A percentile compares a stretch with the other conserved stretches of the same genome.
Evolutionary conservation across 1,140 invertebrate species (phyloP).

Genomic region (Daktulosphaira vitifoliae): DNA sequence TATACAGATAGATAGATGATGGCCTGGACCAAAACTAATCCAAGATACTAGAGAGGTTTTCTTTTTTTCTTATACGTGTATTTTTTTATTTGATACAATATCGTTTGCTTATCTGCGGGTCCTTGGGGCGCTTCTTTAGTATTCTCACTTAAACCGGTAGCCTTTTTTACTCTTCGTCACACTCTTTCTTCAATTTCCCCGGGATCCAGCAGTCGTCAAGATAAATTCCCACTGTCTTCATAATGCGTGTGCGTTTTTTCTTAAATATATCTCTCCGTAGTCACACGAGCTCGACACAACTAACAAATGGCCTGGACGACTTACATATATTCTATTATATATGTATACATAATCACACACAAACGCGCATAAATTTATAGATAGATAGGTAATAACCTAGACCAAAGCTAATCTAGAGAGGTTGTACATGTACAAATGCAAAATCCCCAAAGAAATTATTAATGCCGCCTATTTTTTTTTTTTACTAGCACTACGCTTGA

Average conservation of each 20-base stretch:
- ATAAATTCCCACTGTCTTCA: slow-evolving; percentile 31
- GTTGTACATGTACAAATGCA: not conserved
- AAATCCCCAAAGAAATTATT: slow-evolving; percentile 1
- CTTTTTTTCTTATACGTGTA: too few species aligned
- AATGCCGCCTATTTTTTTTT: too few species aligned
- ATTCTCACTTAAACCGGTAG: slow-evolving; percentile 32
- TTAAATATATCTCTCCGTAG: slow-evolving; percentile 19
- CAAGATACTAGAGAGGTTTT: not conserved
- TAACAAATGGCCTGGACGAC: slow-evolving; percentile 27
- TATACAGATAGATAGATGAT: slow-evolving; percentile 25
- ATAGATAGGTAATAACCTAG: too few species aligned
- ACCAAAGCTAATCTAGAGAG: too few species aligned
- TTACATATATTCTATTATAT: slow-evolving; percentile 6
- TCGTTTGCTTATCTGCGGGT: slow-evolving; percentile 31
- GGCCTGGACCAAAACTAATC: slow-evolving; percentile 27
- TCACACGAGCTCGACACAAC: slow-evolving; percentile 9
- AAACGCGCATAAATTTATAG: not conserved
- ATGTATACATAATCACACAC: not conserved
- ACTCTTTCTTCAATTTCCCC: not conserved
- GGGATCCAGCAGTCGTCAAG: not conserved
- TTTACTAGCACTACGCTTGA: not conserved
- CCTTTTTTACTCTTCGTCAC: slow-evolving; percentile 4
- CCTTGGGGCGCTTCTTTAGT: slow-evolving; percentile 31
- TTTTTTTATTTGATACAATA: slow-evolving; percentile 32
- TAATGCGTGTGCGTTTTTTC: slow-evolving; percentile 3